Evolutionary conservation across 2,797 vertebrate genomes (phyloP), one percentile per base, ranked within the genome.

Genomic region (Spea hammondii): DNA sequence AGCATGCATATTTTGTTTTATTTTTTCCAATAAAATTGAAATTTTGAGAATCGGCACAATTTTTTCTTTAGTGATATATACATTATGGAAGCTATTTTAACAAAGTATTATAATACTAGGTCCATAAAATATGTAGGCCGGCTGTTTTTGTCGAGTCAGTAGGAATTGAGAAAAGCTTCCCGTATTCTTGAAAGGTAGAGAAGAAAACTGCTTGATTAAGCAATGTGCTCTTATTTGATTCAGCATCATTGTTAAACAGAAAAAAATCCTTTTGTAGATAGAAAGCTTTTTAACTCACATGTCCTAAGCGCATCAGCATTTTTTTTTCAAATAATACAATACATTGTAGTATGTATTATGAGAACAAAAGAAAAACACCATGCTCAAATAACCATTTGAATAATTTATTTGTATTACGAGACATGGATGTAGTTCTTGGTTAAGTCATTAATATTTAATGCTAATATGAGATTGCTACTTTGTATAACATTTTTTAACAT

Each of bases 371-470:
- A 32, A 32, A 32, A 2, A 2, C 32, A 47, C 70, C 64, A n/a
- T 59, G 62, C 60, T 77, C 65, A 77, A 73, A 77, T 82, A 73
- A 82, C 65, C 32, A 7, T 47, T 67, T 82, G 74, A 82, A 82
- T 82, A 69, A 82, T 82, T 77, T 77, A 82, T 82, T 82, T 72
- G 44, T 82, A 69, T 77, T 73, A 77, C 75, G 57, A 77, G 49
- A 69, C 75, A 69, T 73, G 74, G 72, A 73, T 73, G 70, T 54
- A 67, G 62, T 59, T 79, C 47, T 70, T 70, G 72, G 72, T 48
- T 70, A 72, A 53, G 70, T 72, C 50, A 73, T 82, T 65, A 77
- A 77, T 82, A 72, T 73, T 82, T 82, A 51, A 82, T 77, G 9
- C 50, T 72, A 47, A 77, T 55, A 69, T 66, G 45, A 66, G 64